These are phyloP conservation scores for Alosa alosa DNA, from an alignment of 2,113 vertebrate genomes.

Conservation along the genomic window DNA sequence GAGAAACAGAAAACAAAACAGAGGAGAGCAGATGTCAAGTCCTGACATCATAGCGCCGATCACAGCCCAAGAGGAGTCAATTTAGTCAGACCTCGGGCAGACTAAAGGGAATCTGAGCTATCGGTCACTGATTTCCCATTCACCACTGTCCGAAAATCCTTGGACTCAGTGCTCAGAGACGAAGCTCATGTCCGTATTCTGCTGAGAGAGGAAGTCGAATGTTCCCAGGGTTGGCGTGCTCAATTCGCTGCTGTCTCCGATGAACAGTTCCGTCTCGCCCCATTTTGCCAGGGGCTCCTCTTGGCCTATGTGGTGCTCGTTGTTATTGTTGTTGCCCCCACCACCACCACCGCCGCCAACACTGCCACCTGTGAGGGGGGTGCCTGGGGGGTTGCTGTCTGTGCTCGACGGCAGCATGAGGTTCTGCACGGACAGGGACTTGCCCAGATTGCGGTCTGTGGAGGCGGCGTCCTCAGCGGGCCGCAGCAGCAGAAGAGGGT, in stretches of 20 bases:
- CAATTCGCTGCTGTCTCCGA: slow-evolving; percentile 81
- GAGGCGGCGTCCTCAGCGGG: slow-evolving; percentile 64
- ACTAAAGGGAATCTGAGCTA: slow-evolving; percentile 77
- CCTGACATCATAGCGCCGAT: slow-evolving; percentile 30
- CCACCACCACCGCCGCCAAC: background rate
- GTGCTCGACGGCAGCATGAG: slow-evolving; percentile 80
- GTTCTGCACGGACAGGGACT: slow-evolving; percentile 90
- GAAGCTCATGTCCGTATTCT: slow-evolving; percentile 68
- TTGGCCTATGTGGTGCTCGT: slow-evolving; percentile 73
- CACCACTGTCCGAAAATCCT: slow-evolving; percentile 68
- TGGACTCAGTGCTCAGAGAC: slow-evolving; percentile 66
- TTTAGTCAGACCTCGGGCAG: slow-evolving; percentile 85
- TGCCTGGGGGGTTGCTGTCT: slow-evolving; percentile 76
- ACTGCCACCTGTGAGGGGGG: slow-evolving; percentile 59
- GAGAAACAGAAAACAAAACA: slow-evolving; percentile 36
- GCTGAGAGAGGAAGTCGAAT: slow-evolving; percentile 73
- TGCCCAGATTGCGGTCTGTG: slow-evolving; percentile 74
- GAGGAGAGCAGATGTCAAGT: slow-evolving; percentile 31
- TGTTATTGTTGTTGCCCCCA: slow-evolving; percentile 76
- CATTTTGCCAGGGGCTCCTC: slow-evolving; percentile 74
- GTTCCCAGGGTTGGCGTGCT: slow-evolving; percentile 70
- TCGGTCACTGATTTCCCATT: slow-evolving; percentile 70
- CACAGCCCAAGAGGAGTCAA: slow-evolving; percentile 62
- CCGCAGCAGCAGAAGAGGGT: slow-evolving; percentile 80
- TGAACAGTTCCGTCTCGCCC: slow-evolving; percentile 86